Evolutionary conservation across 2,113 vertebrate genomes (phyloP), one percentile per base, ranked within the genome.

Genomic region (Malurus melanocephalus): DNA sequence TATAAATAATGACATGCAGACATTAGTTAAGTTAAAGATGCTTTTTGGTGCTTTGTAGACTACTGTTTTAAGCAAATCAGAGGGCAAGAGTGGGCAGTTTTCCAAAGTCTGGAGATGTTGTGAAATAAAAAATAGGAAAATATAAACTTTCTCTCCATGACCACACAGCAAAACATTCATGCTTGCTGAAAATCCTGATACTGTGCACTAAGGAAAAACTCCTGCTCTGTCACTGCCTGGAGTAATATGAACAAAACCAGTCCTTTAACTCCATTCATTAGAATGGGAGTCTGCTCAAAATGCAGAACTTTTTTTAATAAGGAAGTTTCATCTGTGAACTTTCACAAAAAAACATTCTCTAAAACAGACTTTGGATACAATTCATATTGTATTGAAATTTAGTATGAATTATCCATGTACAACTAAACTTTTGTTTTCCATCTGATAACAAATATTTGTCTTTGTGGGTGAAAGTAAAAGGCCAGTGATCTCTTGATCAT

Each of bases 31-130:
- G 61, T 88, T 91, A 68, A 69, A 88, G 77, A 62, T 80, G 69
- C 33, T 64, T 85, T 43, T 87, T 94, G 89, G 48, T 80, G 60
- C 52, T 87, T 65, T 76, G 68, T 67, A 68, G 52, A 52, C 35
- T 43, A 69, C 75, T 27, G 24, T 84, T 92, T 78, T 69, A 91
- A 74, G 53, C 53, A 88, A 85, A 94, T 69, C 75, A 85, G 79
- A 85, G 79, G 40, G 67, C 57, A 80, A 68, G 68, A 59, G 23
- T 13, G 13, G 92, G 90, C 62, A 84, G 28, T 33, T 77, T 92
- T 93, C 91, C 94, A 89, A 60, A 69, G 51, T 61, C 33, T 78
- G 38, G 19, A 9, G 76, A 45, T 78, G 59, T 7, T 65, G 53
- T 76, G 73, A 87, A 89, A 89, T 51, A 72, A 72, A 72, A 86